These are phyloP conservation scores for Euwallacea similis DNA, from an alignment of 1,140 invertebrate species.

Conservation along the genomic window DNA sequence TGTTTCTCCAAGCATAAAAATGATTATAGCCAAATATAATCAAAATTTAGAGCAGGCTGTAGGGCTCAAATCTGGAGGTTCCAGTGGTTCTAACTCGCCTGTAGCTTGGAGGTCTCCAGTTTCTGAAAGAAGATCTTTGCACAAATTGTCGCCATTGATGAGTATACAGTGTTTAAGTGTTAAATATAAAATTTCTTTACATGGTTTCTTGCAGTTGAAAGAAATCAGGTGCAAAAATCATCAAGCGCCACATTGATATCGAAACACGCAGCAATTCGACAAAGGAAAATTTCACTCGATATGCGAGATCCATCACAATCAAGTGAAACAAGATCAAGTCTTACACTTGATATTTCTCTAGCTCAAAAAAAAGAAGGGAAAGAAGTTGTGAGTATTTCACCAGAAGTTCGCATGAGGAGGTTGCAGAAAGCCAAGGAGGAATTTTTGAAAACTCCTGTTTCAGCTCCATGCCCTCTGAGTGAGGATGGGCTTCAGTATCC, in stretches of 20 bases:
- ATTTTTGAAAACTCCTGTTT: conserved; percentile 55
- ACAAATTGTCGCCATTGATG: conserved; percentile 40
- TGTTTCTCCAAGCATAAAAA: conserved; percentile 65
- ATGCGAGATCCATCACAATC: not conserved
- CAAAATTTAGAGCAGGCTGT: conserved; percentile 47
- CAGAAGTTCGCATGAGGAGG: conserved; percentile 47
- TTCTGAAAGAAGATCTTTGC: conserved; percentile 56
- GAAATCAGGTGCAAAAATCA: conserved; percentile 35
- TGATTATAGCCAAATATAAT: conserved; percentile 70
- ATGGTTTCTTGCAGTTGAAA: conserved; percentile 14
- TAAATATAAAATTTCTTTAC: not conserved
- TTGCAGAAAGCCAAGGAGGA: conserved; percentile 66
- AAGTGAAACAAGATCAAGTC: not conserved
- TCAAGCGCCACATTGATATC: conserved; percentile 29
- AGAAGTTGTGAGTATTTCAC: conserved; percentile 22
- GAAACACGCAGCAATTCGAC: conserved; percentile 24
- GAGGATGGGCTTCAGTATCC: conserved; percentile 43
- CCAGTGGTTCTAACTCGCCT: conserved; percentile 62
- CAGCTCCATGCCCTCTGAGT: conserved; percentile 27
- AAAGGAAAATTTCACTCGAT: conserved; percentile 29
- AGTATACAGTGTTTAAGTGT: conserved; percentile 12
- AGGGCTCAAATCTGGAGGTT: conserved; percentile 54
- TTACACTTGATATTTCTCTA: not conserved
- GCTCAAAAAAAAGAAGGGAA: not conserved
- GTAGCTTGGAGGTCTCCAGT: conserved; percentile 62